phyloP scores from a whole-genome alignment of 2,113 vertebrate genomes.

The Heptranchias perlo region DNA sequence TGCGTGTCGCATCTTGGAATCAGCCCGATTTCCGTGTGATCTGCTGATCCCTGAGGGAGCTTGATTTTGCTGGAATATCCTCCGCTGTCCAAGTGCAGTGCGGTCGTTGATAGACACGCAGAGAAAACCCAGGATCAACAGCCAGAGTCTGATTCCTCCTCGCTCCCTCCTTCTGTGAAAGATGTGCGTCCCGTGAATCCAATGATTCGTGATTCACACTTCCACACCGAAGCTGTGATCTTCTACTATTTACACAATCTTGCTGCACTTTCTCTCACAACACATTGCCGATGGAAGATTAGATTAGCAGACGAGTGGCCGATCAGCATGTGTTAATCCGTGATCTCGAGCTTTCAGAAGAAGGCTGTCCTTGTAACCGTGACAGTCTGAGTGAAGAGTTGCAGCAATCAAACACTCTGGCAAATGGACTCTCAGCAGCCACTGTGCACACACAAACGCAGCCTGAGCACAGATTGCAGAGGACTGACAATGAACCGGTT shows the following conservation, averaged over 20 bases:
- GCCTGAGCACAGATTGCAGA: neutral
- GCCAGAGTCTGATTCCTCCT: neutral
- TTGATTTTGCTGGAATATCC: neutral
- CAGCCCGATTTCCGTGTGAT: too few species aligned
- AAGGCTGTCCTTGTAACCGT: neutral
- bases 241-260: neutral
- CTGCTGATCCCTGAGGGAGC: neutral
- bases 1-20: neutral
- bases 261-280: too few species aligned
- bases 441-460: neutral
- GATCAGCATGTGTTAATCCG: constrained; percentile 50
- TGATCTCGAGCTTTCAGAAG: constrained; percentile 61
- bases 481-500: neutral
- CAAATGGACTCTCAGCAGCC: neutral
- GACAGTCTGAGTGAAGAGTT: neutral
- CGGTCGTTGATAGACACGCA: too few species aligned
- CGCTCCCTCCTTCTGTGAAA: neutral
- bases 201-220: neutral
- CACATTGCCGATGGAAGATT: constrained; percentile 43
- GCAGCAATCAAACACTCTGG: too few species aligned
- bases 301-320: constrained; percentile 46
- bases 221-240: neutral
- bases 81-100: neutral
- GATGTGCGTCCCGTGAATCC: neutral
- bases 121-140: neutral